Conservation (phyloP, 2,888 invertebrate genomes). For the Mythimna ferrago region DNA sequence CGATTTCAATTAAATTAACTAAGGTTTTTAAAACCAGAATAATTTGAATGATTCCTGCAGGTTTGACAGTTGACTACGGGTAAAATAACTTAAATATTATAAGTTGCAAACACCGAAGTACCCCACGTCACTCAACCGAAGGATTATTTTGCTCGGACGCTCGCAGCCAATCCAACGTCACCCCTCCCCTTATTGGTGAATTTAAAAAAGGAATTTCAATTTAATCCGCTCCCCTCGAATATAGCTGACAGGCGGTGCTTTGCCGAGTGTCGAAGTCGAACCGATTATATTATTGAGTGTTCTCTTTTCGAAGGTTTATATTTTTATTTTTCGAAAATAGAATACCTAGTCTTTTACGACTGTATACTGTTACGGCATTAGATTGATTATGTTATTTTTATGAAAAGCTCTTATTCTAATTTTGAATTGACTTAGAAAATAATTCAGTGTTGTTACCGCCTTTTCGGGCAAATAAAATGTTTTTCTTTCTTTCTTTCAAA, state of each 20-base stretch:
- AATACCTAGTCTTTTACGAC: too few species aligned
- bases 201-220: conserved; percentile 89
- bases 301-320: conserved; percentile 64
- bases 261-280: conserved; percentile 65
- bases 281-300: conserved; percentile 68
- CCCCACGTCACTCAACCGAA: conserved; percentile 82
- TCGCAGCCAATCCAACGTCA: conserved; percentile 84
- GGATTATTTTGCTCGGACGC: conserved; percentile 85
- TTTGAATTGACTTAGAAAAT: conserved; percentile 34
- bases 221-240: conserved; percentile 86
- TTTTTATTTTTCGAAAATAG: conserved; percentile 48
- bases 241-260: conserved; percentile 78
- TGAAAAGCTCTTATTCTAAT: conserved; percentile 22
- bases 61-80: background rate
- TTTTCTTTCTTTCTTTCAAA: too few species aligned
- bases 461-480: too few species aligned
- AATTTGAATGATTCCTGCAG: too few species aligned
- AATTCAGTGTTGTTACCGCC: background rate
- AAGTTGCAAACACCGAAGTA: conserved; percentile 63
- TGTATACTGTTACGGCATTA: too few species aligned
- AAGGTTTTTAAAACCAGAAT: background rate
- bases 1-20: background rate
- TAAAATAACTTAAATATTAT: conserved; percentile 44
- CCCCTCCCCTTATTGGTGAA: conserved; percentile 89
- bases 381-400: too few species aligned